phyloP scores from a whole-genome alignment of 2,888 invertebrate species.

The Tenthredo mesomela region DNA sequence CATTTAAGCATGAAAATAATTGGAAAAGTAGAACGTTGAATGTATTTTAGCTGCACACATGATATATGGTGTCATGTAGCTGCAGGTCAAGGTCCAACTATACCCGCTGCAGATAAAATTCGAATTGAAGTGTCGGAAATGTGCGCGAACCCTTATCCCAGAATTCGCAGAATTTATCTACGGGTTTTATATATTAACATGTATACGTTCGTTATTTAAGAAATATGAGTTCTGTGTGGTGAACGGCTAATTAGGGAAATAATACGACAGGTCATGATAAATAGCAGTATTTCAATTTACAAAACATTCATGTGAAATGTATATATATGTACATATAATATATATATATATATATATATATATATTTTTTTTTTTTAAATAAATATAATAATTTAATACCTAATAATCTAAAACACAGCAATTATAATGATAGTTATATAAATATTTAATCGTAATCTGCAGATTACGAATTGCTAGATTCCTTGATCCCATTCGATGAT shows the following conservation, averaged over 20 bases:
- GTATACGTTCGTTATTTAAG: not conserved
- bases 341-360: too few species aligned
- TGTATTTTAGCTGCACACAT: not conserved
- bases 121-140: not conserved
- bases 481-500: conserved; percentile 20
- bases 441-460: not conserved
- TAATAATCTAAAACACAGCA: not conserved
- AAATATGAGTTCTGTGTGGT: not conserved
- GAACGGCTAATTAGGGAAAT: not conserved
- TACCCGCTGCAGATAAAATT: too few species aligned
- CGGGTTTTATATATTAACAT: not conserved
- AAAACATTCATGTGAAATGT: not conserved
- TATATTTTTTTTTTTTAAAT: not conserved
- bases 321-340: too few species aligned
- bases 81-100: not conserved
- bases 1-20: too few species aligned
- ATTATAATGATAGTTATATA: not conserved
- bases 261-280: not conserved
- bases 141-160: not conserved
- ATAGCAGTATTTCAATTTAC: not conserved
- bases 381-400: conserved; percentile 18
- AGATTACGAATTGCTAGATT: not conserved
- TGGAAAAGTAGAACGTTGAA: too few species aligned
- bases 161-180: not conserved
- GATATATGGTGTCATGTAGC: not conserved